Base-by-base conservation (phyloP, 2,888 invertebrate species). In the Xanthorhoe designata region DNA sequence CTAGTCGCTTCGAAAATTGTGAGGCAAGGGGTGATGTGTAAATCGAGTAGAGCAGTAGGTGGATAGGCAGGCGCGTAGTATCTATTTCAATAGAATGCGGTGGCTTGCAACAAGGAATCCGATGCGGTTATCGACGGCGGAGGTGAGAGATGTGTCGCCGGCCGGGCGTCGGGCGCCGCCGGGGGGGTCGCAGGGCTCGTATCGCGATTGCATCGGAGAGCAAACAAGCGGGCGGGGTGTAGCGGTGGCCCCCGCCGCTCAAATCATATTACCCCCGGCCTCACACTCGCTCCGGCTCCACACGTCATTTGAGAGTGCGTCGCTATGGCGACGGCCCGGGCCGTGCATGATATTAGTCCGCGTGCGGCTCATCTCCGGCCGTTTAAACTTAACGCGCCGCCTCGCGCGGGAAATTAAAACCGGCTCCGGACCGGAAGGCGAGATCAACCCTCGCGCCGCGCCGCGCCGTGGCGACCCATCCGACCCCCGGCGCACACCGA, bases 251-350 rank as follows among this genome's bases (percentile, higher is more conserved):
- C 85, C 86, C 85, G 85, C 82, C 85, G 90, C 89, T 91, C 91
- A 92, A 92, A 92, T 92, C 92, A 92, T 93, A 92, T 92, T 92
- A 92, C 92, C 92, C 90, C 91, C 89, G 79, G 84, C 83, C 90
- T 85, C 89, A 88, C 89, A 87, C 91, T 86, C 83, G 81, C 76
- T 74, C 78, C 75, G 80, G 78, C 86, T 88, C 85, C 95, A 95
- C 95, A 95, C 95, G 95, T 95, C 95, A 95, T 95, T 94, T 94
- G 94, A 94, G 94, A 94, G 94, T 94, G 94, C 94, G 95, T 95
- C 94, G 94, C 95, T 94, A 94, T 94, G 95, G 94, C 94, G 94
- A 95, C 95, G 90, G 94, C 94, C 95, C 94, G 94, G 95, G 94
- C 87, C 90, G 87, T 92, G 92, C 92, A 92, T 92, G 89, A 92